Conservation (phyloP, 2,113 vertebrate genomes). For the Chamaea fasciata region DNA sequence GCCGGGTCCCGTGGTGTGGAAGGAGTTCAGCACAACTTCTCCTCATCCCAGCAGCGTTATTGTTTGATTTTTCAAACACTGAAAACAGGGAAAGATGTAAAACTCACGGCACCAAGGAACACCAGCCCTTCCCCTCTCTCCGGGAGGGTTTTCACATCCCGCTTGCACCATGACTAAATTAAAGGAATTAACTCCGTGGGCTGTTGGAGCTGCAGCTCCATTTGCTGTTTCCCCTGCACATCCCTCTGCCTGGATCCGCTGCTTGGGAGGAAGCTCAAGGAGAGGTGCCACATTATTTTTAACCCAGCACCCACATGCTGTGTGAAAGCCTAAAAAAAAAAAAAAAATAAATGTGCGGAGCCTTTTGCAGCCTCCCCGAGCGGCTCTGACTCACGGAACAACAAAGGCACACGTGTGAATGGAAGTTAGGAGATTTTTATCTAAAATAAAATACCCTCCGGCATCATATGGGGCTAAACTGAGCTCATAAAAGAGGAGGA, state of each 20-base stretch:
- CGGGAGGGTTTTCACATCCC: background rate
- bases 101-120: background rate
- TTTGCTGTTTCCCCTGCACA: background rate
- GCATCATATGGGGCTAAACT: background rate
- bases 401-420: slow-evolving; percentile 22
- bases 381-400: slow-evolving; percentile 17
- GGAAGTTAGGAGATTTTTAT: background rate
- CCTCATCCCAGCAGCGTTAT: background rate
- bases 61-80: background rate
- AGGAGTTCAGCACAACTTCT: background rate
- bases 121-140: background rate
- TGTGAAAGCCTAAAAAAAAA: background rate
- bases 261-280: background rate
- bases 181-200: background rate
- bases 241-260: background rate
- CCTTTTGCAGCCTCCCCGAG: background rate
- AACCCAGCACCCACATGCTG: slow-evolving; percentile 5
- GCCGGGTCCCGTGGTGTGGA: accelerated
- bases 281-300: slow-evolving; percentile 48
- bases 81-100: background rate
- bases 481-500: background rate
- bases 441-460: background rate
- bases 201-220: background rate
- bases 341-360: background rate
- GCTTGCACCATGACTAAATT: background rate